Conservation (phyloP, 2,113 vertebrate genomes). For the Nothocercus nigrocapillus region DNA sequence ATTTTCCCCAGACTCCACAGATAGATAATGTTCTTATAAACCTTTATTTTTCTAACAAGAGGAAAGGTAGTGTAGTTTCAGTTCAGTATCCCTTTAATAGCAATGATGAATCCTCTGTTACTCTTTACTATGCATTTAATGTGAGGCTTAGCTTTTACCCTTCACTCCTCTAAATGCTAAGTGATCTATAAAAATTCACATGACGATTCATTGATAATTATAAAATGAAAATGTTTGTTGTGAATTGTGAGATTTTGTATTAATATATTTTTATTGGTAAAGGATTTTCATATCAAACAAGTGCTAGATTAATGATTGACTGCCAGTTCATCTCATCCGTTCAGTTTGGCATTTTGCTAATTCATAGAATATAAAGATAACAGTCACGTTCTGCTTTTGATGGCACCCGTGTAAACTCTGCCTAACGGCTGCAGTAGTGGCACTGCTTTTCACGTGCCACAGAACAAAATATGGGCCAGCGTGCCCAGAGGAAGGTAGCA, state of each 20-base stretch:
- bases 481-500: neutral
- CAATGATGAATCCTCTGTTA: constrained; percentile 64
- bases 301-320: constrained; percentile 20
- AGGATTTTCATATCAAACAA: constrained; percentile 41
- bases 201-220: constrained; percentile 62
- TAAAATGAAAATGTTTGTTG: constrained; percentile 53
- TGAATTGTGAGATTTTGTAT: constrained; percentile 29
- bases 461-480: neutral
- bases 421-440: neutral
- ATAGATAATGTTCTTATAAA: constrained; percentile 30
- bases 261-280: constrained; percentile 39
- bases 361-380: neutral
- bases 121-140: constrained; percentile 72
- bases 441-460: neutral
- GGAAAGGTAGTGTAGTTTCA: neutral
- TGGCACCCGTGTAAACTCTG: neutral
- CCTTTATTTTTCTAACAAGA: constrained; percentile 40
- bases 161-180: constrained; percentile 68
- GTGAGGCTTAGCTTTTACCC: constrained; percentile 63
- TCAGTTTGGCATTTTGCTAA: neutral
- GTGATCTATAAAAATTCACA: constrained; percentile 66
- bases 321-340: neutral
- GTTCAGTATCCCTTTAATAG: neutral
- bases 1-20: neutral
- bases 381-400: constrained; percentile 15